phyloP scores from a whole-genome alignment of 2,888 invertebrate species.

The Pseudococcus jackbeardsleyi region DNA sequence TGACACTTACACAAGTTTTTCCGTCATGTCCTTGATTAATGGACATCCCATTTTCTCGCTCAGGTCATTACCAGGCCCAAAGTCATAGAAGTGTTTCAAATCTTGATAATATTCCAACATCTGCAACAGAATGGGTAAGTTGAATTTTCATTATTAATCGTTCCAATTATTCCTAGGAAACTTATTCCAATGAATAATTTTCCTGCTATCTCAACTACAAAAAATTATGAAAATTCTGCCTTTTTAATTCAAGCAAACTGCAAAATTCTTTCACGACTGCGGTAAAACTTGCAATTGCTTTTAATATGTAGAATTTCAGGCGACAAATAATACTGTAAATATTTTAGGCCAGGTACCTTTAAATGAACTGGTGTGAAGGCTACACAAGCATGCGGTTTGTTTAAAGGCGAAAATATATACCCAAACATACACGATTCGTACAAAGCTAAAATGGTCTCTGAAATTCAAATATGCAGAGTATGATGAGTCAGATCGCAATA shows the following conservation, averaged over 20 bases:
- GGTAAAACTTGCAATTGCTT: no score
- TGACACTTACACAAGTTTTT: slow-evolving; percentile 75
- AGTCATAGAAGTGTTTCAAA: slow-evolving; percentile 80
- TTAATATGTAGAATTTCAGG: no score
- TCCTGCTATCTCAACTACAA: no score
- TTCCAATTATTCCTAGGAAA: no score
- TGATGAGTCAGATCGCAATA: no score
- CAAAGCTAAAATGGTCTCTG: neutral
- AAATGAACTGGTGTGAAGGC: neutral
- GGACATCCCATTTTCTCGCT: slow-evolving; percentile 80
- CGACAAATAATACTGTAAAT: no score
- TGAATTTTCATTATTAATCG: neutral
- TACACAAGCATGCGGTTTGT: neutral
- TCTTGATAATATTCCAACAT: slow-evolving; percentile 85
- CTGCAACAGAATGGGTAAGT: slow-evolving; percentile 66
- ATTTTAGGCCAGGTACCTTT: neutral
- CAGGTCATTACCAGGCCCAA: slow-evolving; percentile 80
- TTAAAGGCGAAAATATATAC: neutral
- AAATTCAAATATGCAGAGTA: neutral
- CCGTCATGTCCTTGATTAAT: slow-evolving; percentile 80
- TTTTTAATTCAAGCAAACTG: no score
- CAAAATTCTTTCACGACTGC: no score
- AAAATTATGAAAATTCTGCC: no score
- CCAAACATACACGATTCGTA: neutral
- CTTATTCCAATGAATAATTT: no score